Conservation (phyloP, 30 jellyfish, hydroid and myxozoan genomes). For the Rhopilema esculentum region DNA sequence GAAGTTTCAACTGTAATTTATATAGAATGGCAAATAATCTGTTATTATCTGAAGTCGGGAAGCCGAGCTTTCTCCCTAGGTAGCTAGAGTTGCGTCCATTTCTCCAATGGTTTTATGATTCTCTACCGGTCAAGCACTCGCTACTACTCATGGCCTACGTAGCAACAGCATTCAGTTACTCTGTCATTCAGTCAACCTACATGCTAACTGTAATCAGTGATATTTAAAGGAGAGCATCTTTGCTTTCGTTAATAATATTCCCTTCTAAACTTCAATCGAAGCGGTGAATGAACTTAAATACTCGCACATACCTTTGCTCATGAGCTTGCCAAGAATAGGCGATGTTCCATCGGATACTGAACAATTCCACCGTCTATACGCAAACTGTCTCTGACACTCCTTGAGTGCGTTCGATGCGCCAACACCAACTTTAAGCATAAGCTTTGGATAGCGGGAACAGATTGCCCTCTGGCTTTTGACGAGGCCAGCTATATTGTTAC, state of each 20-base stretch:
- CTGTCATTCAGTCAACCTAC: too few relatives aligned
- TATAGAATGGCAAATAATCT: too few relatives aligned
- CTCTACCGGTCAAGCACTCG: too few relatives aligned
- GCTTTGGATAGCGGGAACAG: conserved; percentile 78
- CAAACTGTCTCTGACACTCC: conserved; percentile 94
- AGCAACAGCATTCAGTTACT: too few relatives aligned
- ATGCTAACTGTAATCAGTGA: too few relatives aligned
- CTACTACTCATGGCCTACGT: too few relatives aligned
- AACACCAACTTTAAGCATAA: conserved; percentile 80
- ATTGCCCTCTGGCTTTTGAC: conserved; percentile 79
- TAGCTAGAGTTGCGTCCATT: too few relatives aligned
- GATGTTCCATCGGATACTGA: conserved; percentile 62
- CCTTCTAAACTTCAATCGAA: neutral
- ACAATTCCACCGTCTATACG: conserved; percentile 86
- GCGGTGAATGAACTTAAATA: neutral
- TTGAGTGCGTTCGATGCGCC: conserved; percentile 84
- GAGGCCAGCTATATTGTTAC: conserved; percentile 86
- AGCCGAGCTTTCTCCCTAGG: too few relatives aligned
- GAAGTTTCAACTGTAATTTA: too few relatives aligned
- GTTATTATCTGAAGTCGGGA: too few relatives aligned
- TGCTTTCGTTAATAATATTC: neutral
- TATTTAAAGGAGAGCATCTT: too few relatives aligned
- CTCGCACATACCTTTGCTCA: conserved; percentile 72
- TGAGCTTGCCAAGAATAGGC: conserved; percentile 65
- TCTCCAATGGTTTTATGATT: too few relatives aligned